These are phyloP conservation scores for Hypsibius dujardini DNA, from an alignment of 1,140 invertebrate species.

Conservation along the genomic window DNA sequence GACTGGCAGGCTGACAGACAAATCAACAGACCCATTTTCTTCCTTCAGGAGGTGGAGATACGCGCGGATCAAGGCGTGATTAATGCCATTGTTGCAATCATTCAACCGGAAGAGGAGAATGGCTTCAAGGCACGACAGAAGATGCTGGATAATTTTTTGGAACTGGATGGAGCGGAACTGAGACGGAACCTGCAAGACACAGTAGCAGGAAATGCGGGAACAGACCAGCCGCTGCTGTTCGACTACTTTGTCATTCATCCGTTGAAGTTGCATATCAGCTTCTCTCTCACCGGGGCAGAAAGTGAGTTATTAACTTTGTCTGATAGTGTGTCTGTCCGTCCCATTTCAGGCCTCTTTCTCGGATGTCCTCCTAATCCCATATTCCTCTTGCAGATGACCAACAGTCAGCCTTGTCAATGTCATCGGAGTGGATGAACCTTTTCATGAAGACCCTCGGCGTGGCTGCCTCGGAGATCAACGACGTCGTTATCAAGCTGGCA, in stretches of 20 bases:
- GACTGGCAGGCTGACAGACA: too few relatives aligned
- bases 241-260: slow-evolving; percentile 16
- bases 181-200: slow-evolving; percentile 2
- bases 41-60: neutral
- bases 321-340: neutral
- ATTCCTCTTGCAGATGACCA: slow-evolving; percentile 26
- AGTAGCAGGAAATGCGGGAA: neutral
- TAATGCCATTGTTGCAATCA: slow-evolving; percentile 2
- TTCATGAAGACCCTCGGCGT: slow-evolving; percentile 83
- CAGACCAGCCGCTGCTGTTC: neutral
- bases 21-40: too few relatives aligned
- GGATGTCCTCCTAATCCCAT: neutral
- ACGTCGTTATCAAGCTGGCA: slow-evolving; percentile 80
- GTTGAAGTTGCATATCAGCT: slow-evolving; percentile 53
- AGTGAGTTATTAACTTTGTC: neutral
- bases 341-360: neutral
- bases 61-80: slow-evolving; percentile 11
- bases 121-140: slow-evolving; percentile 13
- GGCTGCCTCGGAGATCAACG: slow-evolving; percentile 87
- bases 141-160: slow-evolving; percentile 4
- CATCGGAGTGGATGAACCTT: slow-evolving; percentile 50
- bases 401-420: slow-evolving; percentile 28
- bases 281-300: slow-evolving; percentile 48
- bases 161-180: slow-evolving; percentile 9
- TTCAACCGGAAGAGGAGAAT: slow-evolving; percentile 2